phyloP scores from a whole-genome alignment of 2,113 vertebrate species.

The Acinonyx jubatus region DNA sequence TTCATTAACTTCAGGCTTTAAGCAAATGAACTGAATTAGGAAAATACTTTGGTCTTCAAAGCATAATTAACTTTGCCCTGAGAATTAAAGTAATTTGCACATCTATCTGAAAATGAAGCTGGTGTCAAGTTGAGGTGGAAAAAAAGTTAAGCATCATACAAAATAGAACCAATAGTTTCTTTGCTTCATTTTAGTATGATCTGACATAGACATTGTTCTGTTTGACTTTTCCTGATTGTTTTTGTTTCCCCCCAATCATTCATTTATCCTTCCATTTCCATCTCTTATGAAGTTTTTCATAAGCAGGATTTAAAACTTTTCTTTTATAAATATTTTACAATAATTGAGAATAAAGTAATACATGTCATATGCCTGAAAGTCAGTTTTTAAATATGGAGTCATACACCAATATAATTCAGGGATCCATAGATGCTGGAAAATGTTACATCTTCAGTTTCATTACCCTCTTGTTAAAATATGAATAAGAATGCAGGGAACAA shows the following conservation, averaged over 20 bases:
- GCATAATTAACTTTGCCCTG: background rate
- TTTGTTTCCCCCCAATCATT: background rate
- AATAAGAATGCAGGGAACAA: background rate
- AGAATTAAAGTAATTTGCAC: background rate
- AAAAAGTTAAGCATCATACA: background rate
- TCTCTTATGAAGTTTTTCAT: background rate
- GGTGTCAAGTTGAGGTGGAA: background rate
- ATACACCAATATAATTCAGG: background rate
- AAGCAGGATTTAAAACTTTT: background rate
- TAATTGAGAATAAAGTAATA: background rate
- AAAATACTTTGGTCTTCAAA: conserved; percentile 17
- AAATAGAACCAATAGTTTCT: background rate
- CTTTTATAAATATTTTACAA: background rate
- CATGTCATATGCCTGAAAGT: background rate
- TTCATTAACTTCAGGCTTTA: background rate
- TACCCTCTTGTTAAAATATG: background rate
- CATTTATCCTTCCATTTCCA: background rate
- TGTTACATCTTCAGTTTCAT: background rate
- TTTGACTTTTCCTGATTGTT: background rate
- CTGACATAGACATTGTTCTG: background rate
- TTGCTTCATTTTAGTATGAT: background rate
- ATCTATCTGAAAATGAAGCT: background rate
- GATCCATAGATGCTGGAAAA: background rate
- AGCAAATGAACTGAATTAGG: background rate
- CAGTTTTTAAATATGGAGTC: background rate